phyloP scores from a whole-genome alignment of 2,113 vertebrate genomes.

The Daubentonia madagascariensis region DNA sequence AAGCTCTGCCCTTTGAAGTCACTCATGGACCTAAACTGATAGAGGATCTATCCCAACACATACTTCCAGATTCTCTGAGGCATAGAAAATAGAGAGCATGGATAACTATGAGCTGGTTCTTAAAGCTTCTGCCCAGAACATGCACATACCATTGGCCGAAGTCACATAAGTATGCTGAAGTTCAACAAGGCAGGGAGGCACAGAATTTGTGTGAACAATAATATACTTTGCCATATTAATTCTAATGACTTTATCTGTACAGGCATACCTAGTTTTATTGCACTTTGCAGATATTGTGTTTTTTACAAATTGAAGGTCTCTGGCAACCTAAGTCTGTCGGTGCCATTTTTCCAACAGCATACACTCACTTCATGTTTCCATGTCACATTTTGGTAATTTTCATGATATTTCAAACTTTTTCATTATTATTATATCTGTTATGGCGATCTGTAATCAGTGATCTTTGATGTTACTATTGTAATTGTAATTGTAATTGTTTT shows the following conservation, averaged over 20 bases:
- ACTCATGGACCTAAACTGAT: background rate
- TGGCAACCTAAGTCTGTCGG: too few species aligned
- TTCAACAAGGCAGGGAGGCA: background rate
- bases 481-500: too few species aligned
- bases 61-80: background rate
- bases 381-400: too few species aligned
- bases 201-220: background rate
- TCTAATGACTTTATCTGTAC: background rate
- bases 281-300: too few species aligned
- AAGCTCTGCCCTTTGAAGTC: background rate
- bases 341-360: too few species aligned
- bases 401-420: too few species aligned
- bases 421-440: too few species aligned
- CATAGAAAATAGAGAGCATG: background rate
- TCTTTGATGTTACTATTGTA: too few species aligned
- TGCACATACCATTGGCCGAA: background rate
- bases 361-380: too few species aligned
- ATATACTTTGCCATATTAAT: background rate
- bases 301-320: too few species aligned
- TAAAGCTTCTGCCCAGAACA: background rate
- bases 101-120: background rate
- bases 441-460: too few species aligned
- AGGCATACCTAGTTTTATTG: too few species aligned
- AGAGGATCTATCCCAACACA: background rate
- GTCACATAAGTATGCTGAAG: background rate